Conservation (phyloP, 2,888 invertebrate genomes). For the Coleophora deauratella region DNA sequence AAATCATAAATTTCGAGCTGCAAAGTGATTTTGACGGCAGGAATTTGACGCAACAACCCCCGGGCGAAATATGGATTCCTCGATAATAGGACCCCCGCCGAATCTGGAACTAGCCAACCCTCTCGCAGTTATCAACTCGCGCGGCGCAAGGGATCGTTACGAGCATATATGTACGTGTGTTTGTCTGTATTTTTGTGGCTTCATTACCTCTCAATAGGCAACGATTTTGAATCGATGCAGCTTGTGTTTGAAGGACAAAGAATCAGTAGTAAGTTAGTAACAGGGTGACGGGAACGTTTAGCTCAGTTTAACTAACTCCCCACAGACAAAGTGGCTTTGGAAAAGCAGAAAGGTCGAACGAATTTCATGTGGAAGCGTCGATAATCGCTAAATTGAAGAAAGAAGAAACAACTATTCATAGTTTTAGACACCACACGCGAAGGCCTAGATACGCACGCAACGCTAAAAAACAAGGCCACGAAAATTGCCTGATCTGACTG, state of each 20-base stretch:
- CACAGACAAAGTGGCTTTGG: too few species aligned
- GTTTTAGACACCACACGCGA: too few species aligned
- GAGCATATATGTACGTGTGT: background rate
- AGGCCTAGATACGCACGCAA: background rate
- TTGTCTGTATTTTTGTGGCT: background rate
- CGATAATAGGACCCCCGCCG: background rate
- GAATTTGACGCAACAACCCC: background rate
- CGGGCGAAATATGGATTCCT: constrained; percentile 1
- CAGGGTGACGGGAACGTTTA: too few species aligned
- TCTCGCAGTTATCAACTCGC: background rate
- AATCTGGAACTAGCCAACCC: background rate
- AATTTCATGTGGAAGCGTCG: too few species aligned
- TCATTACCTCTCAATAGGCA: background rate
- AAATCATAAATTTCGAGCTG: background rate
- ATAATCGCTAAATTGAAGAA: too few species aligned
- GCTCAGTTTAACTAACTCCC: too few species aligned
- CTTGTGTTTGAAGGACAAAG: background rate
- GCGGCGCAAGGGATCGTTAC: background rate
- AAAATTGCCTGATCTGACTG: background rate
- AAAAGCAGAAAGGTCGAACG: too few species aligned
- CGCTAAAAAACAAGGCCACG: background rate
- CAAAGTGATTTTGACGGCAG: background rate
- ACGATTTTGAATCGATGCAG: background rate
- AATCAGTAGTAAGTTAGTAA: background rate
- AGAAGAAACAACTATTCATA: too few species aligned